phyloP scores from a whole-genome alignment of 1,140 invertebrate genomes.

The Sitobion miscanthi region DNA sequence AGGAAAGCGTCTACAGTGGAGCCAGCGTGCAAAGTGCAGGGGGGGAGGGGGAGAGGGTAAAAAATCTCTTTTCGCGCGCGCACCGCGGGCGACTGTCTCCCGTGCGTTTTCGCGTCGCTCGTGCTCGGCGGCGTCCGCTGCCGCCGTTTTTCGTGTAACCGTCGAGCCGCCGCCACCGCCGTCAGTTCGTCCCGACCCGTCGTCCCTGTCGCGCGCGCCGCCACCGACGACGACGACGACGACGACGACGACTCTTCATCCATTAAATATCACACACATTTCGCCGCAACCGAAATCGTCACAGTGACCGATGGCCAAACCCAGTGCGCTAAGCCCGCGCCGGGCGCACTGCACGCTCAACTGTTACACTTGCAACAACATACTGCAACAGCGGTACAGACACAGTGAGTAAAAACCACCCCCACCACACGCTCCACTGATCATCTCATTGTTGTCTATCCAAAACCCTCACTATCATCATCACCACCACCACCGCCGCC shows the following conservation, averaged over 20 bases:
- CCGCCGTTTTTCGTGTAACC: background rate
- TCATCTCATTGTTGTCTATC: background rate
- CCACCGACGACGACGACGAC: slow-evolving; percentile 59
- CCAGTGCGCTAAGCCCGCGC: slow-evolving; percentile 70
- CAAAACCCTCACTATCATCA: background rate
- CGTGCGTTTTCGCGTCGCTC: slow-evolving; percentile 30
- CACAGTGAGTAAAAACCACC: slow-evolving; percentile 66
- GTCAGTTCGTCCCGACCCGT: slow-evolving; percentile 61
- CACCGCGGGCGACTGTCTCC: background rate
- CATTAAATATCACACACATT: slow-evolving; percentile 58
- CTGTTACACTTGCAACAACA: slow-evolving; percentile 73
- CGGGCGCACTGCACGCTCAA: slow-evolving; percentile 76
- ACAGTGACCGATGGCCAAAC: slow-evolving; percentile 50
- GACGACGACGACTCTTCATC: slow-evolving; percentile 58
- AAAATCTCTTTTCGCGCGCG: slow-evolving; percentile 23
- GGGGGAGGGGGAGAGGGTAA: background rate
- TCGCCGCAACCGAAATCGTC: slow-evolving; percentile 60
- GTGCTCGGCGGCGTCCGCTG: background rate
- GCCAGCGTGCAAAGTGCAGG: too few species aligned
- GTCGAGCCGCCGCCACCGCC: slow-evolving; percentile 60
- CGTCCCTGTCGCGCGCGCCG: slow-evolving; percentile 16
- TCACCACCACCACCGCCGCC: too few species aligned
- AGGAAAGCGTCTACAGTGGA: background rate
- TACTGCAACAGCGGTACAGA: slow-evolving; percentile 73
- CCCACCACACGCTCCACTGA: background rate